Evolutionary conservation across 2,113 vertebrate species (phyloP), one percentile per base, ranked within the genome.

Genomic region (Sinocyclocheilus maitianheensis): DNA sequence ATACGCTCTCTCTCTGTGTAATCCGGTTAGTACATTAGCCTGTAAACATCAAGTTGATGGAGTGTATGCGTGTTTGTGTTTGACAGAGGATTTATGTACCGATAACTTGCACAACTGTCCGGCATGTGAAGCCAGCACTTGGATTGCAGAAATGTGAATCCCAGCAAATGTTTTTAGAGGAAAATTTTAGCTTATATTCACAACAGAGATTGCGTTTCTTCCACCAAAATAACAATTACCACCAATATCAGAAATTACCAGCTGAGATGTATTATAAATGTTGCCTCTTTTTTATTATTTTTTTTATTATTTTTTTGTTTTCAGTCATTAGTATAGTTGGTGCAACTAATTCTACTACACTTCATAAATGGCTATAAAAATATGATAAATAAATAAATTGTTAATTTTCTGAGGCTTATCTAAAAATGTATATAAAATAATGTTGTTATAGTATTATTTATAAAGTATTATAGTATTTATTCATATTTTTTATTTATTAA

Each of bases 1-100:
- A 87, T 87, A 65, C 40, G 55, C 13, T 75, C 78, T 85, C 46
- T 63, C 71, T 79, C 55, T 37, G 11, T 69, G 24, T 67, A 55
- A 63, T 75, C 63, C 22, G 22, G 34, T 80, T 80, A 76, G 26
- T 88, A 83, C 88, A 91, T 90, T 83, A 87, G 83, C 9, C 11
- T 9, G n/a, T 60, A 74, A 79, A 60, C 67, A 60, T 81, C 30
- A 75, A 51, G 71, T 86, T 85, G 83, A 87, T 85, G 46, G 26
- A 74, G 85, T 82, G 43, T 67, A 18, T 46, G 53, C 22, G 14
- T 75, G 11, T 34, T 78, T 75, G 51, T 85, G 63, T 87, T 85
- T 81, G 60, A 65, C 81, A 77, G 60, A 43, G 67, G 76, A 84
- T 77, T 85, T 58, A 85, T 89, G 67, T 84, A 37, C 51, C n/a